Base-by-base conservation (phyloP, 2,113 vertebrate species). In the Otolemur garnettii region DNA sequence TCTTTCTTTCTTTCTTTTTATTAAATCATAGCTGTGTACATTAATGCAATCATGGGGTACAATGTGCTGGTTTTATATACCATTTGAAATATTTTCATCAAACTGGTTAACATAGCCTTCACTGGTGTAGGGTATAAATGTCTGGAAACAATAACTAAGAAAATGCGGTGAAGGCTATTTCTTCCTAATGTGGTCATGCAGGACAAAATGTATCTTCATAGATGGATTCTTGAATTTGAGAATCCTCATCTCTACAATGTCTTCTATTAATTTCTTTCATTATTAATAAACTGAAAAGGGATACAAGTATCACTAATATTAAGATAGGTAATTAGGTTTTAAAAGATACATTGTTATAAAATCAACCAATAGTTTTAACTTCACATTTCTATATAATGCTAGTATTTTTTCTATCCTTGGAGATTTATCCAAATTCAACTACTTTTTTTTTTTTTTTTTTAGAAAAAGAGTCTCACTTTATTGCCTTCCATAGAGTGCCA, bases 351-450 rank as follows among this genome's bases (percentile, higher is more conserved):
- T 62, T 89, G 84, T 83, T 64, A 77, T 42, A 94, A 95, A 93
- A 94, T 81, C 60, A 92, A 80, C 45, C 59, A 22, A 74, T 42
- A 72, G 53, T 45, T 89, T 87, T 74, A 87, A 75, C 42, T 77
- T 95, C 42, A 84, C 18, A 87, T 92, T 90, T 83, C 83, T 92
- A 94, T 24, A 74, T 59, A 95, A 94, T 59, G 15, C 83, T 42
- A 66, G 80, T 87, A 26, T 74, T 96, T 97, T 82, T 80, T 82
- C 38, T 96, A 50, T 84, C 53, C 57, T 96, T 75, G 3, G 90
- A 78, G 57, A 91, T 91, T 85, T 93, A 95, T 92, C 64, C 94
- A 92, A 95, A 97, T 4, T 60, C 38, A 38, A 38, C 38, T 38
- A 38, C 38, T 38, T 38, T 38, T 38, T 38, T 38, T 38, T 38